Conservation (phyloP, 2,113 vertebrate genomes). For the Leucoraja erinaceus region DNA sequence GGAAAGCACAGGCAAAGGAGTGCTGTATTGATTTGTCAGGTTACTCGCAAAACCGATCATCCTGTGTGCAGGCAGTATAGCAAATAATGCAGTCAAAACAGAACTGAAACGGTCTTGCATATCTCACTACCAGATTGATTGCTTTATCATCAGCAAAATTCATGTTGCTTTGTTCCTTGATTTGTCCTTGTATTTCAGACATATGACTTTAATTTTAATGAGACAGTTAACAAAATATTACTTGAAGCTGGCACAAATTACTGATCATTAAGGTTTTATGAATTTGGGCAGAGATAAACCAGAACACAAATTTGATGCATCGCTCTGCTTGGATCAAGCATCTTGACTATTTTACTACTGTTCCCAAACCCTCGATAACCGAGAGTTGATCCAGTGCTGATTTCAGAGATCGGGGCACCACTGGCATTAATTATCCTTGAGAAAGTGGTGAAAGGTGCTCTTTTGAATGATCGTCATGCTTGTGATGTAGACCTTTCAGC, state of each 20-base stretch:
- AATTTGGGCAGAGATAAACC: neutral
- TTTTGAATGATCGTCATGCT: neutral
- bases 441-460: neutral
- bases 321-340: neutral
- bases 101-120: neutral
- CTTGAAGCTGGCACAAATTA: constrained; percentile 8
- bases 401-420: neutral
- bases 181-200: neutral
- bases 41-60: neutral
- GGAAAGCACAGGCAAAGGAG: neutral
- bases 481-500: neutral
- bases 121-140: neutral
- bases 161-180: neutral
- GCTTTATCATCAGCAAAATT: neutral
- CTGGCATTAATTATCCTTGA: neutral
- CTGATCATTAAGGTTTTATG: neutral
- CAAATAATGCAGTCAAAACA: neutral
- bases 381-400: neutral
- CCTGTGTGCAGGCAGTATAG: too few species aligned
- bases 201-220: neutral
- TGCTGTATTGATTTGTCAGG: neutral
- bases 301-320: neutral
- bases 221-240: neutral
- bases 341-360: neutral
- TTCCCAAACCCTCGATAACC: neutral